These are phyloP conservation scores for Aricia artaxerxes DNA, from an alignment of 2,888 invertebrate genomes.

Conservation along the genomic window DNA sequence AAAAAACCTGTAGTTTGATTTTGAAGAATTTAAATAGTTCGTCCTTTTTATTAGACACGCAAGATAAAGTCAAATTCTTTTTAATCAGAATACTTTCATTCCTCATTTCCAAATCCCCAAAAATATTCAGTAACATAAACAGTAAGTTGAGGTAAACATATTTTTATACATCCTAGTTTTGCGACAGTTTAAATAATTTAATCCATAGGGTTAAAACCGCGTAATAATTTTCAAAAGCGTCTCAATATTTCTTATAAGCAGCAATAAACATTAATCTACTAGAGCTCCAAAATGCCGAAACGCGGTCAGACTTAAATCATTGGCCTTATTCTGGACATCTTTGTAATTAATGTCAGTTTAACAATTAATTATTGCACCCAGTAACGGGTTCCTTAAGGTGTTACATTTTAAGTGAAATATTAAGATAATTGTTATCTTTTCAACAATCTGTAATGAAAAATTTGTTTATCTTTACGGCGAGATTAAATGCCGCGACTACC, in stretches of 20 bases:
- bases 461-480: conserved; percentile 13
- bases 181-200: neutral
- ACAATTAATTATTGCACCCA: conserved; percentile 22
- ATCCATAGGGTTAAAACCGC: neutral
- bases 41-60: no score
- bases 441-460: conserved; percentile 23
- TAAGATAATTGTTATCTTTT: conserved; percentile 21
- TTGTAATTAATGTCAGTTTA: conserved; percentile 16
- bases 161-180: neutral
- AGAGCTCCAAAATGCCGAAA: conserved; percentile 15
- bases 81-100: no score
- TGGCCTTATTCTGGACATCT: conserved; percentile 18
- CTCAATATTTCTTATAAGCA: neutral
- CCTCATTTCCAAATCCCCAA: no score
- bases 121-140: no score
- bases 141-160: no score
- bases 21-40: no score
- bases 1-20: no score
- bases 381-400: conserved; percentile 24
- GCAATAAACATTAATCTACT: conserved; percentile 16
- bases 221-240: neutral
- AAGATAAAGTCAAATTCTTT: no score
- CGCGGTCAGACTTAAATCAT: conserved; percentile 20
- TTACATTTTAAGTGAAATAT: conserved; percentile 30
- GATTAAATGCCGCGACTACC: conserved; percentile 14